Base-by-base conservation (phyloP, 2,113 vertebrate species). In the Larimichthys polyactis region DNA sequence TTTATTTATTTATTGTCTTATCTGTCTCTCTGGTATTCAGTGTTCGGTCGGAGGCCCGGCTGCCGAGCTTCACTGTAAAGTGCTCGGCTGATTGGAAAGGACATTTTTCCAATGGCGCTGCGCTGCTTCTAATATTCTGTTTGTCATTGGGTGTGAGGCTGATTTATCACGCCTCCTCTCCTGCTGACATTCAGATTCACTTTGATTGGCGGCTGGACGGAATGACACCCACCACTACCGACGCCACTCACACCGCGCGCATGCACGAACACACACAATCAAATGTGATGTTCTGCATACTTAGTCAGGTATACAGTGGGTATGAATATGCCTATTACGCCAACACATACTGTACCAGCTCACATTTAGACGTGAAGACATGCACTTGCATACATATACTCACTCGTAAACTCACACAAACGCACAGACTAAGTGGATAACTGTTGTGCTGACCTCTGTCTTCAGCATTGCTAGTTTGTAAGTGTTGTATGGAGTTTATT, bases 151-250 rank as follows among this genome's bases (percentile, higher is more conserved):
- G 86, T 81, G 81, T 68, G 81, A 77, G 75, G 87, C 90, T 93
- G 93, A 94, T 95, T 94, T 93, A 93, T 94, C 92, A 90, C 84
- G 79, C 88, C 87, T 88, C 81, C 88, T 92, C 88, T 86, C 66
- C 78, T 36, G 79, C 91, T 92, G 92, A 93, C 94, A 92, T 92
- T 89, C 88, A 87, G 93, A 90, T 93, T 91, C 80, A 79, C 80
- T 92, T 89, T 94, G 93, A 94, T 93, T 92, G 93, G 91, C 90
- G 51, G 80, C 75, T 59, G 75, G 68, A 85, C 54, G 68, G 79
- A 80, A 83, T 69, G 90, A 93, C 91, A 85, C 86, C 87, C 83
- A 79, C 77, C 59, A 44, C 79, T 52, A 55, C 73, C 52, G 19
- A 46, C 63, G 1, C 65, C 2, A 40, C 66, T 52, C 72, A 66